phyloP scores from a whole-genome alignment of 2,888 invertebrate genomes.

The Amblyjoppa fuscipennis region DNA sequence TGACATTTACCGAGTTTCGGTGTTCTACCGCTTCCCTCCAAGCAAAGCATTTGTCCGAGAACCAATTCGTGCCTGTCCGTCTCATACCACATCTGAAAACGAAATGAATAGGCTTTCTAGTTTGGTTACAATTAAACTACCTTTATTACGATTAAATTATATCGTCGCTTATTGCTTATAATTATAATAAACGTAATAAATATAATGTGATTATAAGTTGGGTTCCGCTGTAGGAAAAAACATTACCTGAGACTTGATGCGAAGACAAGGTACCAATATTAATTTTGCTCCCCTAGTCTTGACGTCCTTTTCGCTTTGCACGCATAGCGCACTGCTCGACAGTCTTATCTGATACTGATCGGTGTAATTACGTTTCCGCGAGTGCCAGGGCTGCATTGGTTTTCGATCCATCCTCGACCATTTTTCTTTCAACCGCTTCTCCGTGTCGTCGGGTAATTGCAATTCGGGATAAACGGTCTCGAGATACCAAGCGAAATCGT shows the following conservation, averaged over 20 bases:
- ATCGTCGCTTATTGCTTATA: no score
- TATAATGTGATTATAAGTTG: not conserved
- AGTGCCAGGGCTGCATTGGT: slow-evolving; percentile 93
- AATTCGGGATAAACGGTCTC: slow-evolving; percentile 94
- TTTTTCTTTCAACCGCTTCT: slow-evolving; percentile 87
- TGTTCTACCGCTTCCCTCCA: slow-evolving; percentile 90
- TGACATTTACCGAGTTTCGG: slow-evolving; percentile 96
- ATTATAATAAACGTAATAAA: no score
- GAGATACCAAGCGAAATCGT: slow-evolving; percentile 95
- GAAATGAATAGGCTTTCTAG: not conserved
- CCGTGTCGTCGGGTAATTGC: slow-evolving; percentile 88
- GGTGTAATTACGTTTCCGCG: slow-evolving; percentile 91
- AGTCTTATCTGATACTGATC: slow-evolving; percentile 91
- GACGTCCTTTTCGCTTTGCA: slow-evolving; percentile 92
- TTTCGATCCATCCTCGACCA: slow-evolving; percentile 88
- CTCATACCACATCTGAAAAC: slow-evolving; percentile 92
- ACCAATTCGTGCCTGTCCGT: slow-evolving; percentile 94
- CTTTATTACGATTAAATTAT: no score
- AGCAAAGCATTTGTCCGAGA: slow-evolving; percentile 92
- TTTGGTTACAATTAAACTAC: not conserved
- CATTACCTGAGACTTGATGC: slow-evolving; percentile 90
- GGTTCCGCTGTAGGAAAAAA: not conserved
- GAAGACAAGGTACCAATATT: slow-evolving; percentile 90
- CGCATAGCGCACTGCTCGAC: slow-evolving; percentile 90
- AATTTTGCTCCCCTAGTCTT: slow-evolving; percentile 91